Conservation (phyloP, 2,113 vertebrate species). For the Hepsetus odoe region DNA sequence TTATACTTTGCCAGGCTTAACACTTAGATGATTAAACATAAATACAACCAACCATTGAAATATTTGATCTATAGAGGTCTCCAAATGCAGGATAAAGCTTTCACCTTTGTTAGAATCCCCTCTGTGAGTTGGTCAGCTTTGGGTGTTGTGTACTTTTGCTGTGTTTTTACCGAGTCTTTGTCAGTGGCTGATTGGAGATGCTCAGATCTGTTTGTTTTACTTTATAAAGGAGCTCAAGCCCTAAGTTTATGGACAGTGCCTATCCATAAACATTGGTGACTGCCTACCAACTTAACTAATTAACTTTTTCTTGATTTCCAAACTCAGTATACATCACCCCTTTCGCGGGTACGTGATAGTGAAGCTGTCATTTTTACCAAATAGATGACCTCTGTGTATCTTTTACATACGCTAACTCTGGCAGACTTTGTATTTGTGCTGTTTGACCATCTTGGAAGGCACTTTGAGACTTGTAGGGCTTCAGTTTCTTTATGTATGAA, state of each 20-base stretch:
- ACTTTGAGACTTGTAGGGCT: constrained; percentile 64
- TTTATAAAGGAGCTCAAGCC: constrained; percentile 71
- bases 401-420: background rate
- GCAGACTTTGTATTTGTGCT: constrained; percentile 50
- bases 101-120: constrained; percentile 73
- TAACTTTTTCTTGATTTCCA: background rate
- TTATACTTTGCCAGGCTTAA: background rate
- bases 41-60: background rate
- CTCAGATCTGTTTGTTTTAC: constrained; percentile 72
- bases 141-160: constrained; percentile 77
- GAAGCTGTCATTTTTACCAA: background rate
- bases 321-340: background rate
- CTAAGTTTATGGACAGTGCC: constrained; percentile 53
- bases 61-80: background rate
- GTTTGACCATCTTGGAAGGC: constrained; percentile 43
- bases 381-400: constrained; percentile 5
- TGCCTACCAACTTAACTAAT: too few species aligned
- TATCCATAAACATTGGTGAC: constrained; percentile 22
- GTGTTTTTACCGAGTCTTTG: constrained; percentile 77
- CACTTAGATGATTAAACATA: background rate
- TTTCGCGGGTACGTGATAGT: background rate
- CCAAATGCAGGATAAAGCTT: constrained; percentile 75
- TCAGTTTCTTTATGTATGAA: constrained; percentile 65
- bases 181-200: constrained; percentile 75
- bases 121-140: constrained; percentile 79